phyloP scores from a whole-genome alignment of 2,888 invertebrate genomes.

The Odontothrips loti region DNA sequence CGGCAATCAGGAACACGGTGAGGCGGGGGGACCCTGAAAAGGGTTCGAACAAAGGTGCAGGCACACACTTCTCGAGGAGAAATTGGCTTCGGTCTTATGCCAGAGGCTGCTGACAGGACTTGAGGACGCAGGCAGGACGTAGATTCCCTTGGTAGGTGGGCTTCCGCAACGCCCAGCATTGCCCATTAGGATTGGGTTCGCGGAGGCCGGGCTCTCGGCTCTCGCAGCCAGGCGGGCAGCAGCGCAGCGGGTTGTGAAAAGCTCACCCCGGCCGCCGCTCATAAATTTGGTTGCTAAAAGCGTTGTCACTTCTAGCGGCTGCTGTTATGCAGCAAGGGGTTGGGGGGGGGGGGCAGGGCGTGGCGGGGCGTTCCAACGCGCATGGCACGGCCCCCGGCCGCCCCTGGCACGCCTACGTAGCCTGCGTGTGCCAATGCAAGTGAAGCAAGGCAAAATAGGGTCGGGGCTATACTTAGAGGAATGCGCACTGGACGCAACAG shows the following conservation, averaged over 20 bases:
- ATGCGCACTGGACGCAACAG: not conserved
- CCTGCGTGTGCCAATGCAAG: not conserved
- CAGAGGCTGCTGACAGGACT: too few relatives aligned
- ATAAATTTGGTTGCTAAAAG: not conserved
- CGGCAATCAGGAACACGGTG: not conserved
- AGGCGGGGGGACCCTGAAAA: not conserved
- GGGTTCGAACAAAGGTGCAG: not conserved
- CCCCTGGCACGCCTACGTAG: not conserved
- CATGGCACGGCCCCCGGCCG: not conserved
- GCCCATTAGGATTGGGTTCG: too few relatives aligned
- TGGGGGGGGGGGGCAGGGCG: not conserved
- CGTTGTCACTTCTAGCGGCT: slow-evolving; percentile 6
- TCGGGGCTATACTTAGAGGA: not conserved
- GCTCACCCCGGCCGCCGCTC: not conserved
- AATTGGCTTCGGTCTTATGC: not conserved
- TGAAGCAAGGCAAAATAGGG: not conserved
- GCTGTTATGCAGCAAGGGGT: not conserved
- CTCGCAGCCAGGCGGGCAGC: too few relatives aligned
- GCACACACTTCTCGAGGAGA: not conserved
- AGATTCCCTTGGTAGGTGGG: too few relatives aligned
- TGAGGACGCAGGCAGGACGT: too few relatives aligned
- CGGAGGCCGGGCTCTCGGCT: too few relatives aligned
- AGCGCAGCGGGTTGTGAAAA: not conserved
- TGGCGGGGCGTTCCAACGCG: not conserved
- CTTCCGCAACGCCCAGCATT: too few relatives aligned